Evolutionary conservation across 2,888 invertebrate species (phyloP).

Genomic region (Aphodius granarius): DNA sequence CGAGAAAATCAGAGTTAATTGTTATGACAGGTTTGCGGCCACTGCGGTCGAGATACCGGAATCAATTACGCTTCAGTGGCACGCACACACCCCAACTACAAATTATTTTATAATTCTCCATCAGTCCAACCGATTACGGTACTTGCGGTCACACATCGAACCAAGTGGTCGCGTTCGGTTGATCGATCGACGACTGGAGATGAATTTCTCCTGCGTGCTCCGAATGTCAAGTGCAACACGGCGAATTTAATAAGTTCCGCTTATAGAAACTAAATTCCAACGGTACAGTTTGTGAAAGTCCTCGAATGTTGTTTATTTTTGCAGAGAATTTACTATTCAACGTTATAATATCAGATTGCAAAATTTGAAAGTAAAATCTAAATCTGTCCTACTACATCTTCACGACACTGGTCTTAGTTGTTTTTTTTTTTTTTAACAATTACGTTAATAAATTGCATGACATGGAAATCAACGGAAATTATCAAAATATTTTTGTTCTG

Average conservation of each 20-base stretch:
- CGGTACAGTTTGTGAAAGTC: background rate
- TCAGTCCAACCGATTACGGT: background rate
- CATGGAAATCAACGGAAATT: too few species aligned
- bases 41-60: background rate
- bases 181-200: background rate
- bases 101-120: background rate
- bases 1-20: background rate
- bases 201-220: background rate
- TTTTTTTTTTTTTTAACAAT: too few species aligned
- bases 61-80: background rate
- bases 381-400: too few species aligned
- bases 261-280: background rate
- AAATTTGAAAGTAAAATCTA: too few species aligned
- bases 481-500: too few species aligned
- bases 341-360: too few species aligned
- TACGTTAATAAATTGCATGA: too few species aligned
- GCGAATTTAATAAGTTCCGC: background rate
- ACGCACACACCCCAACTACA: background rate
- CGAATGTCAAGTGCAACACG: background rate
- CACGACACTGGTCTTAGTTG: too few species aligned
- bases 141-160: background rate
- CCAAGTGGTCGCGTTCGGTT: too few species aligned
- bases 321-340: background rate
- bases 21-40: background rate
- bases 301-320: background rate